A percentile compares a stretch with the other conserved stretches of the same genome.
These are phyloP conservation scores for Perccottus glenii DNA, from an alignment of 2,113 vertebrate species.

Conservation along the genomic window DNA sequence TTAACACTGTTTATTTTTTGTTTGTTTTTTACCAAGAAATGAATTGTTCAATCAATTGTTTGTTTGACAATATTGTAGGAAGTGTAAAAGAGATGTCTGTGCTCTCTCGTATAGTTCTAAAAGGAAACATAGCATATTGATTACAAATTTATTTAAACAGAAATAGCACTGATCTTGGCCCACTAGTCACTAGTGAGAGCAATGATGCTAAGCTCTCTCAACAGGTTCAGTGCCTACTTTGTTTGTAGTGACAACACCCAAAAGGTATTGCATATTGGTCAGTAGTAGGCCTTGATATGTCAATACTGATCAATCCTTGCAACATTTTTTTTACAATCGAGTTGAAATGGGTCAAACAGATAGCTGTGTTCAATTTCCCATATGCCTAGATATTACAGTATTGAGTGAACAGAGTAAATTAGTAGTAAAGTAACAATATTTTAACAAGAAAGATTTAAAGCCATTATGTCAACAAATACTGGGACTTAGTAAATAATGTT, in stretches of 20 bases:
- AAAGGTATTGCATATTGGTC: conserved; percentile 67
- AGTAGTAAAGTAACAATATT: no score
- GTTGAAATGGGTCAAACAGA: no score
- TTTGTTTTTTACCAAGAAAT: no score
- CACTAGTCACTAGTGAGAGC: conserved; percentile 27
- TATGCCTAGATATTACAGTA: conserved; percentile 8
- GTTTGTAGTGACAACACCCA: conserved; percentile 57
- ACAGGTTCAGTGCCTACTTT: conserved; percentile 50
- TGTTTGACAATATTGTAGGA: no score
- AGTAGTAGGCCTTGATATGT: conserved; percentile 32
- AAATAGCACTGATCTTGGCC: conserved; percentile 38
- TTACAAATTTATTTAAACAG: conserved; percentile 45
- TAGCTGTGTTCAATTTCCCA: conserved; percentile 9
- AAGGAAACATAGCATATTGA: no score
- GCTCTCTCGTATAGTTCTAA: no score
- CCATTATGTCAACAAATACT: no score
- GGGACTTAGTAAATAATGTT: no score
- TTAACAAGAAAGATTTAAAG: no score
- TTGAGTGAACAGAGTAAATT: no score
- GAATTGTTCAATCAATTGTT: no score
- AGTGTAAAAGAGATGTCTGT: no score
- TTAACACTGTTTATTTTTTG: background rate
- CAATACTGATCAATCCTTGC: conserved; percentile 63
- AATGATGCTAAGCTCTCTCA: conserved; percentile 48
- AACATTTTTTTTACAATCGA: conserved; percentile 29